phyloP scores from a whole-genome alignment of 1,140 invertebrate genomes.

The Sarcophaga peregrina region DNA sequence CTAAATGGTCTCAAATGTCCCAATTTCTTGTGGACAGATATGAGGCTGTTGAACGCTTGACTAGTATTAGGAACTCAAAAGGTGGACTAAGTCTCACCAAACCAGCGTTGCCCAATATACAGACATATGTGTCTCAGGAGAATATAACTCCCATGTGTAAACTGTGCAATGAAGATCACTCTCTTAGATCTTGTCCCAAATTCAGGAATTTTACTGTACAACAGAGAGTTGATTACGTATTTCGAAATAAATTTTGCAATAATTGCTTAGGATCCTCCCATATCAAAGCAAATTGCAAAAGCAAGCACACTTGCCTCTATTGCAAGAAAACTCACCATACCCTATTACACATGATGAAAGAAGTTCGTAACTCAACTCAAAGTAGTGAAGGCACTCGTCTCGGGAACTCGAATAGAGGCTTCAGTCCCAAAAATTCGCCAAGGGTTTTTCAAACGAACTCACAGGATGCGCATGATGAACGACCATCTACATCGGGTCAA shows the following conservation, averaged over 20 bases:
- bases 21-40: slow-evolving; percentile 18
- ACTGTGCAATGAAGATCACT: neutral
- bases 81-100: neutral
- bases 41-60: neutral
- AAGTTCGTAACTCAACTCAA: neutral
- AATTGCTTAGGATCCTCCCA: neutral
- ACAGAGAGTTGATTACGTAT: too few relatives aligned
- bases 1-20: neutral
- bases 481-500: too few relatives aligned
- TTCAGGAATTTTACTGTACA: too few relatives aligned
- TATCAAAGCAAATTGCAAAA: neutral
- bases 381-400: neutral
- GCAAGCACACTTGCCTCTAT: neutral
- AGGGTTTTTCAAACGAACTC: neutral
- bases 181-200: neutral
- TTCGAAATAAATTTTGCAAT: too few relatives aligned
- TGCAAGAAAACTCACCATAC: neutral
- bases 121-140: neutral
- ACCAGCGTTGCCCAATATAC: neutral
- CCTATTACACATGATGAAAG: neutral
- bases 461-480: too few relatives aligned
- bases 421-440: neutral
- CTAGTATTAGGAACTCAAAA: neutral
- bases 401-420: neutral
- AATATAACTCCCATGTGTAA: neutral